Base-by-base conservation (phyloP, 2,888 invertebrate species). In the Fragum sueziense region DNA sequence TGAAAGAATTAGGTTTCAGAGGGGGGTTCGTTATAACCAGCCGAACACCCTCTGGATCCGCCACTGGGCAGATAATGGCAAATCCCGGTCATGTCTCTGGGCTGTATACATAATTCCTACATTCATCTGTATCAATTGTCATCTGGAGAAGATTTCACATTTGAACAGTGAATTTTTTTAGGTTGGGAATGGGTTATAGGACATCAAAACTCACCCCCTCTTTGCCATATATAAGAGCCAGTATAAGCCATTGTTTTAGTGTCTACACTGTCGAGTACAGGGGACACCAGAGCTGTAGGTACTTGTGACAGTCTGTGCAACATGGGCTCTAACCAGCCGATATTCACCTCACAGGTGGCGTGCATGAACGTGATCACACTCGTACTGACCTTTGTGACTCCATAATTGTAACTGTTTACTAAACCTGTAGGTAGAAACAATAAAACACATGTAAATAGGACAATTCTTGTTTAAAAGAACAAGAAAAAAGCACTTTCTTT, bases 261-360 rank as follows among this genome's bases (percentile, higher is more conserved):
- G 88, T 94, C 93, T 76, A 94, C 94, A 72, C 91, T 91, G 86
- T 94, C 94, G 75, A 94, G 89, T 25, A 94, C 90, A 2, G 94
- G 94, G 86, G 93, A 93, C 14, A 93, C 94, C 37, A 92, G 83
- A 41, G 85, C 82, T 41, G 81, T 75, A 52, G 88, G 88, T 70
- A 33, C 34, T 17, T 77, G 77, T 11, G 92, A 90, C 2, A 93
- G 81, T 29, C 88, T 79, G 54, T 92, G 90, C 79, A 94, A 87
- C 69, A 94, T 88, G 22, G 94, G 94, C 84, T 93, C 93, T 79
- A 94, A 78, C 91, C 91, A 91, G 9, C 88, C 88, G 20, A 78
- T 68, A 79, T 88, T 90, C 29, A 90, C 89, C 74, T 90, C 90
- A 79, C 89, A 87, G 33, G 87, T 85, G 33, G 86, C 83, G 62